These are phyloP conservation scores for Thecophora atra DNA, from an alignment of 2,888 invertebrate species.

Conservation along the genomic window DNA sequence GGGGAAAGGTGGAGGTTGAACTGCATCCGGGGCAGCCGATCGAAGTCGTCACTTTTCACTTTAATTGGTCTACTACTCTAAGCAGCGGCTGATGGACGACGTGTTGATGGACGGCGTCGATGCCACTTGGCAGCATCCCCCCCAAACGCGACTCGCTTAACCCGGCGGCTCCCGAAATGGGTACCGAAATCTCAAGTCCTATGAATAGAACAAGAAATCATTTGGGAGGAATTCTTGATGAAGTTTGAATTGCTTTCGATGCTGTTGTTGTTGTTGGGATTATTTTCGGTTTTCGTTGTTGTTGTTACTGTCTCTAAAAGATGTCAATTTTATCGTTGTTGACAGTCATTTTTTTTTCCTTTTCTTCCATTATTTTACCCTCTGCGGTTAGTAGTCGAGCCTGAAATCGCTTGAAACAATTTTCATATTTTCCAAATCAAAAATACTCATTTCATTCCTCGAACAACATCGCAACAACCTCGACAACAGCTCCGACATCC, in stretches of 20 bases:
- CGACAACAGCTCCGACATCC: too few species aligned
- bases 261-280: slow-evolving; percentile 14
- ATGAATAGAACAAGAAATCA: background rate
- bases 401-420: too few species aligned
- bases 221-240: slow-evolving; percentile 3
- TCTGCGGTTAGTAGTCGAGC: too few species aligned
- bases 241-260: slow-evolving; percentile 17
- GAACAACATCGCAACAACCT: too few species aligned
- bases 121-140: slow-evolving; percentile 10
- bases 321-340: slow-evolving; percentile 24
- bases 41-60: slow-evolving; percentile 19
- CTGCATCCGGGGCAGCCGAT: background rate
- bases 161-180: background rate
- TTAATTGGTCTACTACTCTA: slow-evolving; percentile 14
- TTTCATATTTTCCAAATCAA: too few species aligned
- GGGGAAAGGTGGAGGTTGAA: background rate
- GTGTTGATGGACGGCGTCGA: slow-evolving; percentile 21
- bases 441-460: too few species aligned
- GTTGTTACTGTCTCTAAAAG: slow-evolving; percentile 1
- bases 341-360: background rate
- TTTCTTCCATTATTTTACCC: background rate
- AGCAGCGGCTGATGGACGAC: background rate
- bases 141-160: background rate
- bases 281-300: slow-evolving; percentile 10
- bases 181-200: background rate